A percentile compares a stretch with the other conserved stretches of the same genome.
These are phyloP conservation scores for Gastracanthus pulcherrimus DNA, from an alignment of 2,888 invertebrate species.

Conservation along the genomic window DNA sequence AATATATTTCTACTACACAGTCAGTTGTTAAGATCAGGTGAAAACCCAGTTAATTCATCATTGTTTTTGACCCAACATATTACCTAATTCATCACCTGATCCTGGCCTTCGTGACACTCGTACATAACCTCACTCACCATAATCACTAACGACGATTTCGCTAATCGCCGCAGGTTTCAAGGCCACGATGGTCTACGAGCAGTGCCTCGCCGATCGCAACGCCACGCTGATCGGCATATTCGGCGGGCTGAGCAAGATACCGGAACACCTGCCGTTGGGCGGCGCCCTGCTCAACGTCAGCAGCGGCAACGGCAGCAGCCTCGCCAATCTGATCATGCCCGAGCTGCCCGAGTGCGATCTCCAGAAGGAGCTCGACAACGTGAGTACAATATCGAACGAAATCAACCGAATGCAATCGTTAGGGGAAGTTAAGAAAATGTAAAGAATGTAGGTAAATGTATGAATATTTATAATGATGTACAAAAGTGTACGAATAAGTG, in stretches of 20 bases:
- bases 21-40: too few species aligned
- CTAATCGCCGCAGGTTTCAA: conserved; percentile 85
- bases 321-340: conserved; percentile 82
- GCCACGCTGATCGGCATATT: conserved; percentile 81
- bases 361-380: conserved; percentile 92
- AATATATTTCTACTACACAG: too few species aligned
- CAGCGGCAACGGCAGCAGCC: conserved; percentile 79
- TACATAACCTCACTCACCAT: too few species aligned
- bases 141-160: conserved; percentile 12
- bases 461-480: too few species aligned
- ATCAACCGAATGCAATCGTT: too few species aligned
- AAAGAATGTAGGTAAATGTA: too few species aligned
- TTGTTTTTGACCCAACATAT: too few species aligned
- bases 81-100: too few species aligned
- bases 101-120: too few species aligned
- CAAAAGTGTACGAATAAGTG: too few species aligned
- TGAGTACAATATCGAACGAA: conserved; percentile 78
- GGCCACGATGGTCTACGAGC: conserved; percentile 90
- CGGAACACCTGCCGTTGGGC: conserved; percentile 79
- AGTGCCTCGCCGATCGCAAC: conserved; percentile 84
- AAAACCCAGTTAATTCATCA: too few species aligned
- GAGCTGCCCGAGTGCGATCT: conserved; percentile 88
- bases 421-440: too few species aligned
- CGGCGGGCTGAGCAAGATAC: conserved; percentile 79
- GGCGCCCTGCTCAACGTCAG: conserved; percentile 80